A percentile compares a stretch with the other conserved stretches of the same genome.
phyloP scores from a whole-genome alignment of 2,888 invertebrate species.

The Syrphus vitripennis region DNA sequence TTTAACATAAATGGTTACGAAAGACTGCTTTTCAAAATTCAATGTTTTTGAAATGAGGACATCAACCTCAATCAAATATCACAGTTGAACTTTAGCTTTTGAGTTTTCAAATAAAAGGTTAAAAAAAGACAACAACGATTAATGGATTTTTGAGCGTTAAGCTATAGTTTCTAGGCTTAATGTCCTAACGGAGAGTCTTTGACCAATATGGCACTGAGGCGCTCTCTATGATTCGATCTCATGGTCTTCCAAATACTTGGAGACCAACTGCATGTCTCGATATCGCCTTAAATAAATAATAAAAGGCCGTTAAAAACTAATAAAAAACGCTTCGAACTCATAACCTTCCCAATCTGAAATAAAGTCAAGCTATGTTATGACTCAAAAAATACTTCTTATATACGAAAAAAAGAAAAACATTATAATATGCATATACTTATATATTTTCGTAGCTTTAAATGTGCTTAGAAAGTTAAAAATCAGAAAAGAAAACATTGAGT shows the following conservation, averaged over 20 bases:
- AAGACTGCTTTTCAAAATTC: background rate
- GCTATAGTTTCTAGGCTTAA: background rate
- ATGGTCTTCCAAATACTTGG: conserved; percentile 15
- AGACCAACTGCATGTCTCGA: conserved; percentile 33
- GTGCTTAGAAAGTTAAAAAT: conserved; percentile 52
- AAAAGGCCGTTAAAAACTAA: background rate
- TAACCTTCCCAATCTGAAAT: background rate
- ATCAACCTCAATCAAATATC: background rate
- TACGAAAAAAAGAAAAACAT: conserved; percentile 1
- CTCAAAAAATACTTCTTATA: background rate
- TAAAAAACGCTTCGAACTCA: background rate
- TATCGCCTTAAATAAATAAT: background rate
- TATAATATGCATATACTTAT: conserved; percentile 52
- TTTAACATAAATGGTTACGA: background rate
- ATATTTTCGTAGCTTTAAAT: conserved; percentile 69
- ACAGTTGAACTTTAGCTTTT: background rate
- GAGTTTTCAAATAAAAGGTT: background rate
- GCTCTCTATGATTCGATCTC: conserved; percentile 40
- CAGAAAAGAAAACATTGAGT: background rate
- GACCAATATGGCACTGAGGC: conserved; percentile 4
- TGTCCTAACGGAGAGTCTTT: background rate
- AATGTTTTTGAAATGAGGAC: background rate
- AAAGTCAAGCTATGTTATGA: conserved; percentile 14
- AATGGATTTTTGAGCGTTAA: background rate
- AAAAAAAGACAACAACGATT: background rate